A percentile compares a stretch with the other conserved stretches of the same genome.
Conservation (phyloP, 2,797 vertebrate genomes). For the Eleutherodactylus coqui region DNA sequence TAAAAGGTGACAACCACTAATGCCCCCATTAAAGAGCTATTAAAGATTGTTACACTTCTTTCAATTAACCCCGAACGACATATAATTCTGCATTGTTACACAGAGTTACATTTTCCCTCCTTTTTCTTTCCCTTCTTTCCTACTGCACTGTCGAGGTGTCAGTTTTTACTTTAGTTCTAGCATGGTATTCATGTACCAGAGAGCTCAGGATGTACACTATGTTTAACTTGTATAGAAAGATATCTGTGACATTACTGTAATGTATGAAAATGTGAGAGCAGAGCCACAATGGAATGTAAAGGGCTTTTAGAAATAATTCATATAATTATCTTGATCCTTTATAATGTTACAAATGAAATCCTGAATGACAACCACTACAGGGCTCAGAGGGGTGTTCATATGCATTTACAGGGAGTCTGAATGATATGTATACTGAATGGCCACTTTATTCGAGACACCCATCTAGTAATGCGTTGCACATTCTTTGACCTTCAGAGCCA, state of each 20-base stretch:
- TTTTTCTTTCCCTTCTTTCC: neutral
- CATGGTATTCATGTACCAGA: neutral
- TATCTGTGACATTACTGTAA: neutral
- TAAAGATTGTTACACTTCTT: neutral
- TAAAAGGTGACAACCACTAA: constrained; percentile 10
- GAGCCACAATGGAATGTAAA: neutral
- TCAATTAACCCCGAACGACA: neutral
- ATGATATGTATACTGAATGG: too few species aligned
- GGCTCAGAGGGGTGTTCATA: too few species aligned
- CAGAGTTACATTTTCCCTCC: neutral
- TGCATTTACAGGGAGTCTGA: too few species aligned
- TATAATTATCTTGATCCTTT: too few species aligned
- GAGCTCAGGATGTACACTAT: neutral
- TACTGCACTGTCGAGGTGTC: neutral
- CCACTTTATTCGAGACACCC: too few species aligned
- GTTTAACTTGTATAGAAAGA: too few species aligned
- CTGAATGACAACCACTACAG: too few species aligned
- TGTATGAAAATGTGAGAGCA: neutral
- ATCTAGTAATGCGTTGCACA: too few species aligned
- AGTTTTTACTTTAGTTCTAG: neutral
- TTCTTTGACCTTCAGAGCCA: too few species aligned
- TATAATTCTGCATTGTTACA: neutral
- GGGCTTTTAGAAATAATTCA: too few species aligned
- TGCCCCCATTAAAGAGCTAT: neutral
- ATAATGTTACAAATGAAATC: too few species aligned